A percentile compares a stretch with the other conserved stretches of the same genome.
These are phyloP conservation scores for Melanostigma gelatinosum DNA, from an alignment of 2,113 vertebrate genomes.

Conservation along the genomic window DNA sequence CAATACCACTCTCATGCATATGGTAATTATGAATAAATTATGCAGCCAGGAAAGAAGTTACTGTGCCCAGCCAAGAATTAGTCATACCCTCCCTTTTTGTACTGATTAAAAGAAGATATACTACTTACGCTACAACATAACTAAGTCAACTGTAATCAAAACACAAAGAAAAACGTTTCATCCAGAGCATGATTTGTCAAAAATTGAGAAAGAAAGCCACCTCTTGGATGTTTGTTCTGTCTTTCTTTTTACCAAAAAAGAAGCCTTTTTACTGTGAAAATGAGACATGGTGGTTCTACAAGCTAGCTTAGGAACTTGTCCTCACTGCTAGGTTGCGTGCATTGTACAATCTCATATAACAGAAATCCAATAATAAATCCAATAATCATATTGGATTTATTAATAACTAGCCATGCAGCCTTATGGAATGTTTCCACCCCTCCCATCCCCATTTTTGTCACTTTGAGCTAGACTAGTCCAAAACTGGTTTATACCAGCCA, in stretches of 20 bases:
- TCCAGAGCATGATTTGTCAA: not conserved
- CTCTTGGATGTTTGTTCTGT: no score
- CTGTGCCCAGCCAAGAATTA: not conserved
- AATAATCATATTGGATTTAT: not conserved
- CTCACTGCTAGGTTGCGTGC: no score
- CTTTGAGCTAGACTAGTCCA: no score
- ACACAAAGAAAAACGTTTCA: not conserved
- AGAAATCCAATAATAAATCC: no score
- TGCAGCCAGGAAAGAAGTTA: not conserved
- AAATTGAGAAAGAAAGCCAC: no score
- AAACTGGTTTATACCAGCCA: no score
- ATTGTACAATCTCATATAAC: not conserved
- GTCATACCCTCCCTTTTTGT: not conserved
- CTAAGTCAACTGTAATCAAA: not conserved
- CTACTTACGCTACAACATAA: not conserved
- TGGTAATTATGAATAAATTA: not conserved
- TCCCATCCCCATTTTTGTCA: no score
- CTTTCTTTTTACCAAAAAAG: no score
- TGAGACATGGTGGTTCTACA: no score
- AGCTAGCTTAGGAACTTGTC: no score
- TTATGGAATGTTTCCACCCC: no score
- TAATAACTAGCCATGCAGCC: not conserved
- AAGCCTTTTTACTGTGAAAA: no score
- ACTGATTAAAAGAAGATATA: not conserved
- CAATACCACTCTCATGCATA: not conserved